Evolutionary conservation across 2,797 vertebrate species (phyloP).

Genomic region (Triplophysa bombifrons): DNA sequence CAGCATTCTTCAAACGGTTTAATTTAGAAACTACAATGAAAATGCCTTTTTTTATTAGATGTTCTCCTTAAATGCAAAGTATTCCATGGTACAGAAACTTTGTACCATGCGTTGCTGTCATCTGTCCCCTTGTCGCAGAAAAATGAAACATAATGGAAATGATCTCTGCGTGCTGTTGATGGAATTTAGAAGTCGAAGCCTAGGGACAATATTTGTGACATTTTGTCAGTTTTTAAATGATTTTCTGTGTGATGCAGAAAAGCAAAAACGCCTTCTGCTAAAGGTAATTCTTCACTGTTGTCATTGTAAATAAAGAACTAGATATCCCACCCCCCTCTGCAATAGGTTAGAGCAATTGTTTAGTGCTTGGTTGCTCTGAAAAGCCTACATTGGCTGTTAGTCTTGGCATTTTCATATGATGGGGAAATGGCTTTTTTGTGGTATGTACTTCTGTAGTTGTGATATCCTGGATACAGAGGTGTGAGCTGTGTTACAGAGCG

Average conservation of each 20-base stretch:
- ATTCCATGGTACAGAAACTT: conserved; percentile 13
- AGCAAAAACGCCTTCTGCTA: conserved; percentile 26
- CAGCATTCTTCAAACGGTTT: neutral
- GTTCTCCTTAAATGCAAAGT: conserved; percentile 21
- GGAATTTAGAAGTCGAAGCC: conserved; percentile 50
- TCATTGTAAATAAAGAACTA: conserved; percentile 30
- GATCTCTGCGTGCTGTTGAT: conserved; percentile 36
- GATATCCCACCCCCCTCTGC: conserved; percentile 8
- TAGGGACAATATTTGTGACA: conserved; percentile 46
- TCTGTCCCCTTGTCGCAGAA: conserved; percentile 39
- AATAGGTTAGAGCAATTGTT: conserved; percentile 26
- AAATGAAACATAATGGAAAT: conserved; percentile 49
- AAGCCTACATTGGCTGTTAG: neutral
- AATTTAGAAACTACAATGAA: neutral
- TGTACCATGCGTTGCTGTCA: conserved; percentile 14
- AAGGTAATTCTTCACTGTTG: conserved; percentile 37
- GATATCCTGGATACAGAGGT: conserved; percentile 30
- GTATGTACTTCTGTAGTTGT: conserved; percentile 13
- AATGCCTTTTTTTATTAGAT: neutral
- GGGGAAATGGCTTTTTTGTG: conserved; percentile 20
- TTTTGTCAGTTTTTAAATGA: conserved; percentile 55
- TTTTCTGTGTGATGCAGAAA: conserved; percentile 46
- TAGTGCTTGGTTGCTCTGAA: conserved; percentile 13
- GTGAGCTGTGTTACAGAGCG: conserved; percentile 25
- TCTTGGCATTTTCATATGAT: neutral